A percentile compares a stretch with the other conserved stretches of the same genome.
These are phyloP conservation scores for Temnothorax unifasciatus DNA, from an alignment of 2,888 invertebrate genomes.

Conservation along the genomic window DNA sequence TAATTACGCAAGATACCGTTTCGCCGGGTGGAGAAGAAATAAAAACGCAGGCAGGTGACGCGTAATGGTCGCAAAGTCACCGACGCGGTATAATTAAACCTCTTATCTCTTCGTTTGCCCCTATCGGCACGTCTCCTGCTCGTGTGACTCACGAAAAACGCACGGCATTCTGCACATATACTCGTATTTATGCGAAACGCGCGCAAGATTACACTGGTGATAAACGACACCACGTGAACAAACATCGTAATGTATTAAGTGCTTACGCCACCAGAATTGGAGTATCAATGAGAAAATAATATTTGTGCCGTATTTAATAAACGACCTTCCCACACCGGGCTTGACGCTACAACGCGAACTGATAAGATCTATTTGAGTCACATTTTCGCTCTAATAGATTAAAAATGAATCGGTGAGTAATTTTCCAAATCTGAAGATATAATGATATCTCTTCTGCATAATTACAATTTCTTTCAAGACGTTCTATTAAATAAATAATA, in stretches of 20 bases:
- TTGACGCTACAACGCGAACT: not conserved
- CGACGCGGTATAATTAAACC: constrained; percentile 22
- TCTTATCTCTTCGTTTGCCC: constrained; percentile 32
- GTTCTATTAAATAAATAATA: too few relatives aligned
- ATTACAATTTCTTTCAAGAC: too few relatives aligned
- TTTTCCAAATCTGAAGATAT: not conserved
- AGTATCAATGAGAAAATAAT: constrained; percentile 14
- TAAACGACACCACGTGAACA: not conserved
- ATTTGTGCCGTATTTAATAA: not conserved
- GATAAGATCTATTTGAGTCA: not conserved
- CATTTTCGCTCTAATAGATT: not conserved
- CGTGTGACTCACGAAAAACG: not conserved
- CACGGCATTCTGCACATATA: not conserved
- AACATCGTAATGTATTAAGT: not conserved
- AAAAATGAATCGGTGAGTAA: not conserved
- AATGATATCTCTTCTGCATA: not conserved
- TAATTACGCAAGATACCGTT: constrained; percentile 55
- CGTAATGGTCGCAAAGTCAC: not conserved
- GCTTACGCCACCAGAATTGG: not conserved
- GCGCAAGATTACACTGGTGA: not conserved
- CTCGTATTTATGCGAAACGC: not conserved
- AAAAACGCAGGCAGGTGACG: constrained; percentile 23
- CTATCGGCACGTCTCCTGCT: constrained; percentile 21
- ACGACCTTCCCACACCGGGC: not conserved
- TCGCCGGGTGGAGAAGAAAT: not conserved